Base-by-base conservation (phyloP, 1,140 invertebrate genomes). In the Leptinotarsa defecta region DNA sequence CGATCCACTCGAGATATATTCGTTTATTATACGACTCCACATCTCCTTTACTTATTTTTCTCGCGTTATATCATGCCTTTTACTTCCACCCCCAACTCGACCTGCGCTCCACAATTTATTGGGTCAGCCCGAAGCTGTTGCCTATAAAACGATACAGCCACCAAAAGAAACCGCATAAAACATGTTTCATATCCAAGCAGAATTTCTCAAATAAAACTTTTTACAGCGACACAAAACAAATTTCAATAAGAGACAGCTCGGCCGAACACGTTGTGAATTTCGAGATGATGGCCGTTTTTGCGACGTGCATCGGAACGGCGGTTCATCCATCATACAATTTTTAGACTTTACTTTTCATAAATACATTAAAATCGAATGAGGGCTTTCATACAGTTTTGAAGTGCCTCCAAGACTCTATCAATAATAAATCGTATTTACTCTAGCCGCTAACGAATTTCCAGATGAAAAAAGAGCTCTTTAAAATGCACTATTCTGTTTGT, bases 171-270 rank as follows among this genome's bases (percentile, higher is more conserved):
- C 68, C 27, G 48, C 68, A 69, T 69, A 48, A 69, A 69, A 69
- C 68, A 69, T 69, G 49, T 68, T 69, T 48, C 68, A 69, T 69
- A 69, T 69, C 27, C 34, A 49, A 69, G 68, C 68, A 69, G 43
- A 69, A 49, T 69, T 48, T 69, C 27, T 69, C 48, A 17, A 69
- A 69, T 69, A 69, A 69, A 69, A 69, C 68, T 69, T 69, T 69
- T 69, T 69, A 69, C 34, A 17, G 68, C 15, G 24, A 49, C 27
- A 34, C 68, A 69, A 49, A 49, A 34, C 27, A 69, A 43, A 69
- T 69, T 69, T 48, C 34, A 20, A 69, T 69, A 48, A 69, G 48
- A 69, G 52, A 57, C 52, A n/a, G 52, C n/a, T n/a, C 15, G 15
- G 52, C 4, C 52, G n/a, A 19, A 57, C 13, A 57, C n/a, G 52